Base-by-base conservation (phyloP, 2,888 invertebrate species). In the Tachina lurida region DNA sequence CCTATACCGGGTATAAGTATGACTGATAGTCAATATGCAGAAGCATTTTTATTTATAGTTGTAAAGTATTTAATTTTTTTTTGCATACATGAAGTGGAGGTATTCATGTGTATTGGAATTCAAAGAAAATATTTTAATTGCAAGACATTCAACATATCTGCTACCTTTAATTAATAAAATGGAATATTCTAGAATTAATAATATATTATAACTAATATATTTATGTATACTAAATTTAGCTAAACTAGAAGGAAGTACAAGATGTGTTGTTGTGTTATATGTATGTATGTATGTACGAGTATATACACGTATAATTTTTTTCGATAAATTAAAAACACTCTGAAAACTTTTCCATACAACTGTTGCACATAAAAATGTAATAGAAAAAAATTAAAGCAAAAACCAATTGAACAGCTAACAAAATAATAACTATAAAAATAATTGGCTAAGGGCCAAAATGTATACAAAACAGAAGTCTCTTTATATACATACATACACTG, bases 371-470 rank as follows among this genome's bases (percentile, higher is more conserved):
- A 41, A 39, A 63, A 43, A 47, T 43, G 8, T 22, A 68, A 49
- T 10, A n/a, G 4, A 31, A 68, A 52, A 68, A 31, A 31, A 67
- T 49, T 13, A n/a, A 68, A 43, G 8, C 13, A 31, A 43, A 52
- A 63, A 71, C 15, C 31, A 71, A 79, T 70, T 54, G 54, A 82
- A 54, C 75, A 80, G 31, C 56, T 19, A 73, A 80, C 43, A 65
- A 68, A 82, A 63, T 49, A 43, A 65, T 71, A 77, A 83, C 77
- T 65, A 71, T 49, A 58, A 65, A 31, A 83, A 77, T 71, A 41
- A 71, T 77, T 83, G 83, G 83, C 83, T 17, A 8, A 58, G 52
- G 52, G 76, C 82, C 76, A 76, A 83, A 77, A 58, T 41, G 13
- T 58, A 70, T 19, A 80, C 41, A 73, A 80, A 60, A 68, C 62